These are phyloP conservation scores for Dinoponera quadriceps DNA, from an alignment of 1,140 invertebrate species.

Conservation along the genomic window DNA sequence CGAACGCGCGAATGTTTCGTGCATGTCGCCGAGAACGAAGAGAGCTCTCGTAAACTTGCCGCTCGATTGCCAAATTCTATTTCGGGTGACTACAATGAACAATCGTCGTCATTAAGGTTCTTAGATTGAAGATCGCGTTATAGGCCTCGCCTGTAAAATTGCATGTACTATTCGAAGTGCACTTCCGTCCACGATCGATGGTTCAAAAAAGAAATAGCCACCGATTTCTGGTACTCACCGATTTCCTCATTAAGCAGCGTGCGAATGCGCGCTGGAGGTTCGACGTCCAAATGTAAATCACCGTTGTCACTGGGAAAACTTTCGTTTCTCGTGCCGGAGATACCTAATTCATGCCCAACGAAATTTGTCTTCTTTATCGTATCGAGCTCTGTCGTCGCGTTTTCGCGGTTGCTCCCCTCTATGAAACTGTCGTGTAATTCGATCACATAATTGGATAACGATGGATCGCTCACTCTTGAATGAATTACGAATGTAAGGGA, in stretches of 20 bases:
- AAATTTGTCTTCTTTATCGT: conserved; percentile 52
- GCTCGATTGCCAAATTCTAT: conserved; percentile 55
- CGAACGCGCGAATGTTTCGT: neutral
- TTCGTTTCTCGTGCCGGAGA: conserved; percentile 39
- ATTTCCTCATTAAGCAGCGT: neutral
- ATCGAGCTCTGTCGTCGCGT: conserved; percentile 26
- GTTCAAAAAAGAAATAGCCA: neutral
- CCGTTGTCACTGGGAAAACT: conserved; percentile 33
- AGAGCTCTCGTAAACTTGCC: neutral
- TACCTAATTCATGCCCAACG: conserved; percentile 22
- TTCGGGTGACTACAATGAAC: conserved; percentile 62
- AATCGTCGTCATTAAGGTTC: conserved; percentile 36
- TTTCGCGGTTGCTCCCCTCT: conserved; percentile 34
- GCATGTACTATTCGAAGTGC: neutral
- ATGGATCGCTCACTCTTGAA: neutral
- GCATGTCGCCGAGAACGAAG: neutral
- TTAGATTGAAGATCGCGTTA: conserved; percentile 51
- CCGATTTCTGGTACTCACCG: conserved; percentile 51
- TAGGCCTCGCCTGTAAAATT: neutral
- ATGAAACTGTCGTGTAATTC: conserved; percentile 26
- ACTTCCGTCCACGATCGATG: neutral
- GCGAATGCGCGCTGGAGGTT: neutral
- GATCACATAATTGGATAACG: conserved; percentile 7
- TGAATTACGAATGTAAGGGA: conserved; percentile 22
- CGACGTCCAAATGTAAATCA: conserved; percentile 62